A percentile compares a stretch with the other conserved stretches of the same genome.
phyloP scores from a whole-genome alignment of 2,888 invertebrate species.

The Microchrysa polita region DNA sequence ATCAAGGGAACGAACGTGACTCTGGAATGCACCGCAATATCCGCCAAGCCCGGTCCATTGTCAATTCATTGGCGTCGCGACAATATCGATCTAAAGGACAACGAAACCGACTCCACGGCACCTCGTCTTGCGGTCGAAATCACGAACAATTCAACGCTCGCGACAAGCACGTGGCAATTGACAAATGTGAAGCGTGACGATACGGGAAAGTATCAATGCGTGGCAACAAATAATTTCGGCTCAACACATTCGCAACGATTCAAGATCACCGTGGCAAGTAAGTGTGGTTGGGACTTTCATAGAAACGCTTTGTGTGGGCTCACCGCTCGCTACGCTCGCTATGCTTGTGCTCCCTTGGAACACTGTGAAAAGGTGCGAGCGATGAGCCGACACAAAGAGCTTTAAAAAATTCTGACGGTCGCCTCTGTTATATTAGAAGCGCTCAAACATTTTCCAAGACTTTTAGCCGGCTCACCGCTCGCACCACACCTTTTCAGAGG shows the following conservation, averaged over 20 bases:
- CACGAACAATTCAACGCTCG: slow-evolving; percentile 71
- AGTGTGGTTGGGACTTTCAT: no score
- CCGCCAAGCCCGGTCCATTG: slow-evolving; percentile 78
- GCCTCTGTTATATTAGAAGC: no score
- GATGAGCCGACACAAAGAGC: no score
- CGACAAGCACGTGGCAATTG: slow-evolving; percentile 78
- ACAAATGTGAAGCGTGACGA: slow-evolving; percentile 80
- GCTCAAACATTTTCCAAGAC: no score
- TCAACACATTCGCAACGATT: slow-evolving; percentile 89
- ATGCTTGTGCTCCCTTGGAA: no score
- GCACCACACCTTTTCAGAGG: no score
- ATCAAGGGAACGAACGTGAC: slow-evolving; percentile 87
- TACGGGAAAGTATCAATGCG: slow-evolving; percentile 92
- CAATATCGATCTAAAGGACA: slow-evolving; percentile 69
- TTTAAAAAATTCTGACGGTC: no score
- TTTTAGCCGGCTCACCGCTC: no score
- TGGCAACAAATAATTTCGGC: slow-evolving; percentile 88
- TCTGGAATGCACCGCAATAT: slow-evolving; percentile 83
- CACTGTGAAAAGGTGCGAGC: no score
- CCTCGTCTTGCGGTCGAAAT: slow-evolving; percentile 65
- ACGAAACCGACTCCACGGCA: slow-evolving; percentile 48
- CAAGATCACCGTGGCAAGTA: slow-evolving; percentile 84
- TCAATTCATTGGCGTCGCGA: slow-evolving; percentile 90
- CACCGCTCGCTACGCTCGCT: no score
- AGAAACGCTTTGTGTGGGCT: no score